Evolutionary conservation across 2,797 vertebrate genomes (phyloP).

Genomic region (Sebastes dallii): DNA sequence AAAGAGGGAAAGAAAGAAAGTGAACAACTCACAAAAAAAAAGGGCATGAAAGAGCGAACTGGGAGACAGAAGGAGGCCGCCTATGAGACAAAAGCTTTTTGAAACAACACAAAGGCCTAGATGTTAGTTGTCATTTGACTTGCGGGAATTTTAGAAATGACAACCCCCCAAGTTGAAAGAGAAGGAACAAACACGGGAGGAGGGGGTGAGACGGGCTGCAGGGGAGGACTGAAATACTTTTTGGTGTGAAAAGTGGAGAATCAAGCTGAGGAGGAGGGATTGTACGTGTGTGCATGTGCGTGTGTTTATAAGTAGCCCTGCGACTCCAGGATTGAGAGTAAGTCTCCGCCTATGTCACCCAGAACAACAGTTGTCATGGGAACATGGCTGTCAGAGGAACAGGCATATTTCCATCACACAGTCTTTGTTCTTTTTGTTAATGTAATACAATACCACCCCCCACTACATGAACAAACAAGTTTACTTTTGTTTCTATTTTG

Average conservation of each 20-base stretch:
- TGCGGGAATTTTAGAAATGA: constrained; percentile 67
- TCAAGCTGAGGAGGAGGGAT: constrained; percentile 37
- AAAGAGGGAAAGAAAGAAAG: constrained; percentile 10
- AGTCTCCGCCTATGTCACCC: constrained; percentile 63
- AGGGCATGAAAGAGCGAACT: constrained; percentile 22
- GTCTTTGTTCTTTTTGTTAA: constrained; percentile 66
- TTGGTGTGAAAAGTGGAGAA: constrained; percentile 35
- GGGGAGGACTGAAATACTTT: constrained; percentile 59
- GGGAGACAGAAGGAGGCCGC: constrained; percentile 52
- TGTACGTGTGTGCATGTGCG: background rate
- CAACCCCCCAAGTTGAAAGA: constrained; percentile 59
- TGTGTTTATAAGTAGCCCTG: constrained; percentile 35
- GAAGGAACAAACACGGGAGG: constrained; percentile 55
- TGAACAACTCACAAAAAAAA: constrained; percentile 15
- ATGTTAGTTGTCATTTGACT: constrained; percentile 65
- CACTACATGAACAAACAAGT: constrained; percentile 13
- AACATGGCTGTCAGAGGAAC: constrained; percentile 68
- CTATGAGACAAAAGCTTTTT: constrained; percentile 62
- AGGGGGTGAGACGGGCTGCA: constrained; percentile 38
- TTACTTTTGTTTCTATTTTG: constrained; percentile 41
- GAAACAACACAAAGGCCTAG: constrained; percentile 59
- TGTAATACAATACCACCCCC: constrained; percentile 36
- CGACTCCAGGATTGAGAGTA: constrained; percentile 21
- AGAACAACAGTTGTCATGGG: constrained; percentile 73
- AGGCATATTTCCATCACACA: constrained; percentile 66